These are phyloP conservation scores for Paramuricea clavata DNA, from an alignment of 92 coral and sea anemone genomes.

Conservation along the genomic window DNA sequence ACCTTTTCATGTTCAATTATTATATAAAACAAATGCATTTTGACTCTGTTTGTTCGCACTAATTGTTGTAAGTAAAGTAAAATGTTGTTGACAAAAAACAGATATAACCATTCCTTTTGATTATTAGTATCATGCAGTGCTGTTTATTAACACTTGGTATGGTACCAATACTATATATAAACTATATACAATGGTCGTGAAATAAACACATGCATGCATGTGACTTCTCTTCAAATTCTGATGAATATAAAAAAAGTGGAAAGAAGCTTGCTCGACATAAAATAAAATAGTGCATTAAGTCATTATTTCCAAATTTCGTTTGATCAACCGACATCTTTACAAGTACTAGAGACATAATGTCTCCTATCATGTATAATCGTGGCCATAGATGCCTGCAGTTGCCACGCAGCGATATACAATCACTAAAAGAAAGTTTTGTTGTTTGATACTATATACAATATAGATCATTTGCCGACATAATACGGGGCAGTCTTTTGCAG, in stretches of 20 bases:
- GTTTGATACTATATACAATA: not conserved
- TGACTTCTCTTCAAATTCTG: too few relatives aligned
- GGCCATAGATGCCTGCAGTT: not conserved
- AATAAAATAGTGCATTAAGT: not conserved
- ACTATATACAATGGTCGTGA: not conserved
- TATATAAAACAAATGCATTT: not conserved
- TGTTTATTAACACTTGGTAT: slow-evolving; percentile 25
- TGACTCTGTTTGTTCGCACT: not conserved
- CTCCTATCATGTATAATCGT: not conserved
- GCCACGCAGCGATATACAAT: not conserved
- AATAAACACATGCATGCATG: not conserved
- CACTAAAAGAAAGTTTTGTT: not conserved
- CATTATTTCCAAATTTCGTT: not conserved
- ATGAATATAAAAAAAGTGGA: too few relatives aligned
- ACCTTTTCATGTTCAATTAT: not conserved
- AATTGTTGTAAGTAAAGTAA: not conserved
- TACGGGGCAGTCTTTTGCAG: not conserved
- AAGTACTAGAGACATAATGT: slow-evolving; percentile 9
- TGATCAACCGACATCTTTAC: slow-evolving; percentile 33
- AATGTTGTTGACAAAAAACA: not conserved
- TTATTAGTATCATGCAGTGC: slow-evolving; percentile 9
- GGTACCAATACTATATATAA: not conserved
- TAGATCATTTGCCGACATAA: not conserved
- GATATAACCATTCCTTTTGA: not conserved
- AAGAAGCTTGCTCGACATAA: not conserved